These are phyloP conservation scores for Heliconius congener DNA, from an alignment of 1,140 invertebrate genomes.

Conservation along the genomic window DNA sequence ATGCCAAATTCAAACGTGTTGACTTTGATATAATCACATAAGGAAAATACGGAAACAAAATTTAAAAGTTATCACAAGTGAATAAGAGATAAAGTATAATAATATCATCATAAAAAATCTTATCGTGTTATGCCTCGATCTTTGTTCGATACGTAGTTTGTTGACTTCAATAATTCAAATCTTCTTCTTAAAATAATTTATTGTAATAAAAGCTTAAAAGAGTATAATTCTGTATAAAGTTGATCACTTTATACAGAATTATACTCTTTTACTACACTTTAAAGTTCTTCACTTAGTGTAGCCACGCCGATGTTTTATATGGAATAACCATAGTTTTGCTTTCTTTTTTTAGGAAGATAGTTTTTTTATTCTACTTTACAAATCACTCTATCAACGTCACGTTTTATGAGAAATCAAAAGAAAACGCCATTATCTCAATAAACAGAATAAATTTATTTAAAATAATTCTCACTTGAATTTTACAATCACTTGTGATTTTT, in stretches of 20 bases:
- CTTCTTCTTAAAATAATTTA: neutral
- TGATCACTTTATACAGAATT: no score
- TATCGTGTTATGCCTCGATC: neutral
- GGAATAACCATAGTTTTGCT: no score
- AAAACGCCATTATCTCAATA: no score
- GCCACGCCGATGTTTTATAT: no score
- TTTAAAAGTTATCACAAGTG: neutral
- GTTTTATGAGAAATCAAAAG: neutral
- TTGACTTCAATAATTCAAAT: constrained; percentile 13
- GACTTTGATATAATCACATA: no score
- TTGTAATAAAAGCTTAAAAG: neutral
- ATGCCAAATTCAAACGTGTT: no score
- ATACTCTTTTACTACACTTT: no score
- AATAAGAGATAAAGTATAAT: constrained; percentile 1
- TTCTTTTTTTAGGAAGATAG: no score
- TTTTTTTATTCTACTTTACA: no score
- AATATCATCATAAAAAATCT: neutral
- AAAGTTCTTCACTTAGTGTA: no score
- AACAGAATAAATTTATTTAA: neutral
- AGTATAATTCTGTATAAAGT: neutral
- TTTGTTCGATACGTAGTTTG: constrained; percentile 13
- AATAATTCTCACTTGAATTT: neutral
- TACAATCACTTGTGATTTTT: neutral
- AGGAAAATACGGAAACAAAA: neutral
- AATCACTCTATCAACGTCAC: neutral